These are phyloP conservation scores for Samia ricini DNA, from an alignment of 1,140 invertebrate genomes.

Conservation along the genomic window DNA sequence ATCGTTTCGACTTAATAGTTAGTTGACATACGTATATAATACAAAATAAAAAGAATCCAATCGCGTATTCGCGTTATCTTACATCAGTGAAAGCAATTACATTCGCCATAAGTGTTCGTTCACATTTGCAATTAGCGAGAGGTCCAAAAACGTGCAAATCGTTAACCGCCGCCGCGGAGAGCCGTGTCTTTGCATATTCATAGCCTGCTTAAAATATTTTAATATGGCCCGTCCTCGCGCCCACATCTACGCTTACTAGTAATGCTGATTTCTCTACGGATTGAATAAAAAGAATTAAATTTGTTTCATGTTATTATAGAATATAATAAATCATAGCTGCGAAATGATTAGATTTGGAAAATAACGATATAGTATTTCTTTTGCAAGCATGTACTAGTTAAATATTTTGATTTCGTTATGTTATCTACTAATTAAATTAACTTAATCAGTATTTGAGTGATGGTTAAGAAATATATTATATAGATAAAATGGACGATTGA, in stretches of 20 bases:
- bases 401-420: too few species aligned
- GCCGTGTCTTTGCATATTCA: constrained; percentile 76
- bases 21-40: neutral
- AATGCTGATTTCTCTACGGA: constrained; percentile 66
- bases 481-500: too few species aligned
- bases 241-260: constrained; percentile 63
- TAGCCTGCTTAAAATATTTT: constrained; percentile 77
- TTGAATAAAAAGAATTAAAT: constrained; percentile 64
- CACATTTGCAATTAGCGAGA: constrained; percentile 73
- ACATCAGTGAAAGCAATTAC: constrained; percentile 71
- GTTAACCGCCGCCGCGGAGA: constrained; percentile 62
- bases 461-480: too few species aligned
- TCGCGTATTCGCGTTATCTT: constrained; percentile 38
- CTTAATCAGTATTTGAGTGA: too few species aligned
- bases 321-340: too few species aligned
- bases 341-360: too few species aligned
- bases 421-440: too few species aligned
- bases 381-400: too few species aligned
- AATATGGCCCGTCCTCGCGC: constrained; percentile 62
- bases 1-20: too few species aligned
- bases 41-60: neutral
- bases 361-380: too few species aligned
- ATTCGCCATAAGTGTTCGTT: constrained; percentile 70
- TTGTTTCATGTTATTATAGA: constrained; percentile 39
- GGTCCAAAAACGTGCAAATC: constrained; percentile 75